phyloP scores from a whole-genome alignment of 2,888 invertebrate species.

The Patella ulyssiponensis region DNA sequence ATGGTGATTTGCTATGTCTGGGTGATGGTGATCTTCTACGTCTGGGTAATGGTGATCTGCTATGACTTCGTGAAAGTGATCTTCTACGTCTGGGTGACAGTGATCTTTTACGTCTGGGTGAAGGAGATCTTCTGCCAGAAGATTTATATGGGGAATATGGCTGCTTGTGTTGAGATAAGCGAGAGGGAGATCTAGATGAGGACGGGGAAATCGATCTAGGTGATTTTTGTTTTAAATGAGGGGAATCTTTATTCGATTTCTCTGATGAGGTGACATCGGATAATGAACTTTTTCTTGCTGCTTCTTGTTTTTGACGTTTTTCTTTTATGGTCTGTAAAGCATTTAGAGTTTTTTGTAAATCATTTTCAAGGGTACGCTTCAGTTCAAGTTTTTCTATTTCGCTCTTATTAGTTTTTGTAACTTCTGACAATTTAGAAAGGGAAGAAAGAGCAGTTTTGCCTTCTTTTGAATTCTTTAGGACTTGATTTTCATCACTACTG shows the following conservation, averaged over 20 bases:
- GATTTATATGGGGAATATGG: not conserved
- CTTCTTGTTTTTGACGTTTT: conserved; percentile 3
- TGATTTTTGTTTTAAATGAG: not conserved
- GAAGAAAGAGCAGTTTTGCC: conserved; percentile 10
- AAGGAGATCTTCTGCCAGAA: not conserved
- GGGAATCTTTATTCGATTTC: not conserved
- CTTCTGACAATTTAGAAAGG: not conserved
- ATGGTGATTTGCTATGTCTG: conserved; percentile 20
- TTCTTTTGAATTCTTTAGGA: conserved; percentile 13
- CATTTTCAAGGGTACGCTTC: not conserved
- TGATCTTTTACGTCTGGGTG: conserved; percentile 16
- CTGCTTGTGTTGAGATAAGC: not conserved
- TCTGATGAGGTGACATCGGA: conserved; percentile 8
- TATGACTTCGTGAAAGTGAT: conserved; percentile 16
- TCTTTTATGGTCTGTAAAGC: not conserved
- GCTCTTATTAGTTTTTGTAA: conserved; percentile 3
- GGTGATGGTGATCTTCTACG: conserved; percentile 17
- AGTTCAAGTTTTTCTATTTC: conserved; percentile 17
- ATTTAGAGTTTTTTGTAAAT: not conserved
- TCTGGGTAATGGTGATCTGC: conserved; percentile 19
- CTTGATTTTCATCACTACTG: conserved; percentile 24
- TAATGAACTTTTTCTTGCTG: not conserved
- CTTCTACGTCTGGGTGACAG: conserved; percentile 6
- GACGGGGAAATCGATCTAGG: conserved; percentile 15
- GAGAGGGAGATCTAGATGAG: not conserved